These are phyloP conservation scores for Sebastes kiyomatsui DNA, from an alignment of 2,797 vertebrate genomes.

Conservation along the genomic window DNA sequence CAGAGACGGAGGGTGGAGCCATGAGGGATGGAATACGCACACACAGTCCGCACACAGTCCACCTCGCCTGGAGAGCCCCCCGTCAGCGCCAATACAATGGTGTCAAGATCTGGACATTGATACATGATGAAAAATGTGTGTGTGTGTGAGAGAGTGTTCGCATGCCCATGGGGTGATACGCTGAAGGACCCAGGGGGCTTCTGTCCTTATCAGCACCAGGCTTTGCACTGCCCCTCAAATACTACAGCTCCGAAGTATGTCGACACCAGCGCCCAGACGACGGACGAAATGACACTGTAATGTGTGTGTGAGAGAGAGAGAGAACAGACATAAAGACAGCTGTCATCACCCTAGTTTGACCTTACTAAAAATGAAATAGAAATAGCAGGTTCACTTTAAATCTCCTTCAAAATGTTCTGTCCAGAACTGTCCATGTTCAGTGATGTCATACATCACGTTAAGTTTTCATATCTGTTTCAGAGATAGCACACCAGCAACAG, in stretches of 20 bases:
- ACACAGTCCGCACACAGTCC: neutral
- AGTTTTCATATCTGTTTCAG: neutral
- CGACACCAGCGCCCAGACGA: constrained; percentile 27
- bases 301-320: neutral
- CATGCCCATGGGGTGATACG: constrained; percentile 7
- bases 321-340: constrained; percentile 5
- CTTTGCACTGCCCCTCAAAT: constrained; percentile 34
- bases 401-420: neutral
- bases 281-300: neutral
- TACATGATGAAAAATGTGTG: constrained; percentile 36
- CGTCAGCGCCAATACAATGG: constrained; percentile 42
- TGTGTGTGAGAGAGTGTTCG: neutral
- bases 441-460: neutral
- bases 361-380: neutral
- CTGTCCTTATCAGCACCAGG: constrained; percentile 36
- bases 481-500: neutral
- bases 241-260: constrained; percentile 14
- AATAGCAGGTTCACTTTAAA: neutral
- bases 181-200: constrained; percentile 27
- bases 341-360: neutral
- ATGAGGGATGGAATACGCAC: constrained; percentile 28
- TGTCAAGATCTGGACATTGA: constrained; percentile 69
- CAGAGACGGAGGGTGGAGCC: constrained; percentile 55
- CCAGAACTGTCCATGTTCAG: neutral
- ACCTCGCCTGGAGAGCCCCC: constrained; percentile 27